Base-by-base conservation (phyloP, 2,113 vertebrate species). In the Patagioenas fasciata region DNA sequence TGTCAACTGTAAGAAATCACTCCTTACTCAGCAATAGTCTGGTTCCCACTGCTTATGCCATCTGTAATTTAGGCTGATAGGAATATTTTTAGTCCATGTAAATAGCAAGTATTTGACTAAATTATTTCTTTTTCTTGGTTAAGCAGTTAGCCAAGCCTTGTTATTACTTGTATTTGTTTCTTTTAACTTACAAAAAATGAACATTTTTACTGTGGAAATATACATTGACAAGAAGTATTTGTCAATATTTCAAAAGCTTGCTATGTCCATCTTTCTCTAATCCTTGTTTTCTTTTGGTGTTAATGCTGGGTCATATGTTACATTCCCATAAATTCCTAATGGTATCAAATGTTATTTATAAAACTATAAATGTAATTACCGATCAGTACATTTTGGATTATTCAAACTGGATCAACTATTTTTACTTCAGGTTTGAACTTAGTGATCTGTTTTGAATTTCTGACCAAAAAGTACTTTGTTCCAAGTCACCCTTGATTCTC, bases 301-400 rank as follows among this genome's bases (percentile, higher is more conserved):
- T 81, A 90, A 84, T 50, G 42, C 14, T 89, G 77, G 38, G 50
- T 69, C 51, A 36, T 80, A 60, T 15, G 6, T 92, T 66, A 94
- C 7, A 62, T 93, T 94, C 83, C 85, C 70, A 69, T 88, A 82
- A 88, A 95, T 91, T 93, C 66, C 90, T 28, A 93, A 64, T 58
- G 54, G 12, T 81, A 72, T 57, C 56, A 60, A 70, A 64, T 92
- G 32, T 75, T 60, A 90, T 58, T 81, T 86, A 23, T 87, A 89
- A 89, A 97, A 77, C 73, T 86, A 50, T 86, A 95, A 95, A 71
- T 95, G 54, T 88, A 92, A 91, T 71, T 95, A 86, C 65, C 84
- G 36, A 53, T 78, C 92, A 91, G n/a, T 91, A 53, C 6, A 34
- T 65, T 93, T 71, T 69, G 48, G 57, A 61, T 92, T 96, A 53